phyloP scores from a whole-genome alignment of 2,888 invertebrate species.

The Dasypolia templi region DNA sequence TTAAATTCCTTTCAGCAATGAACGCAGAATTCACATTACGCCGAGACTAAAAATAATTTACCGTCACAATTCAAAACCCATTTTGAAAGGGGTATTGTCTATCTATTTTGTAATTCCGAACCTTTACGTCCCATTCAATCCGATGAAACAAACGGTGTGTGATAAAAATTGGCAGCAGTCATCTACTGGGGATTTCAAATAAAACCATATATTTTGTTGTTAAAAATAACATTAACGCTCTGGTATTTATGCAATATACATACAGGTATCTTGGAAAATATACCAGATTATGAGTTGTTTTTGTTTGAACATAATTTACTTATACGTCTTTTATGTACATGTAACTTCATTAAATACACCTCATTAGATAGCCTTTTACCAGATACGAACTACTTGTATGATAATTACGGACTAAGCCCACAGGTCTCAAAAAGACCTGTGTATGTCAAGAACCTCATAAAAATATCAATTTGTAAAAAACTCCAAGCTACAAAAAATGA shows the following conservation, averaged over 20 bases:
- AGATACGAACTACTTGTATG: neutral
- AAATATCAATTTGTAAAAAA: too few species aligned
- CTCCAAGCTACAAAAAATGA: neutral
- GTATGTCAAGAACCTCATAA: neutral
- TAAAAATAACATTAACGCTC: conserved; percentile 19
- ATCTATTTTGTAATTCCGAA: conserved; percentile 46
- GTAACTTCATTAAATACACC: neutral
- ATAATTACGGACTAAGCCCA: neutral
- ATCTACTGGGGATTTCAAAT: conserved; percentile 42
- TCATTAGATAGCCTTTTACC: neutral
- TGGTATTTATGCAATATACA: neutral
- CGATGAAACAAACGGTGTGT: conserved; percentile 49
- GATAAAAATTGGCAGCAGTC: conserved; percentile 56
- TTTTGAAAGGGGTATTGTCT: conserved; percentile 41
- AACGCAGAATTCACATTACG: conserved; percentile 3
- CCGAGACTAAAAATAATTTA: conserved; percentile 44
- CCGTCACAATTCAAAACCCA: conserved; percentile 32
- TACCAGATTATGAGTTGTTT: neutral
- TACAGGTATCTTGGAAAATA: neutral
- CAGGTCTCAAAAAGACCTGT: neutral
- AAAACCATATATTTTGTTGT: conserved; percentile 25
- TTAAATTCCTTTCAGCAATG: conserved; percentile 21
- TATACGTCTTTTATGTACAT: neutral
- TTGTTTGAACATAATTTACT: neutral
- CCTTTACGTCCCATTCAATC: conserved; percentile 28